phyloP scores from a whole-genome alignment of 2,797 vertebrate species.

The Emys orbicularis region DNA sequence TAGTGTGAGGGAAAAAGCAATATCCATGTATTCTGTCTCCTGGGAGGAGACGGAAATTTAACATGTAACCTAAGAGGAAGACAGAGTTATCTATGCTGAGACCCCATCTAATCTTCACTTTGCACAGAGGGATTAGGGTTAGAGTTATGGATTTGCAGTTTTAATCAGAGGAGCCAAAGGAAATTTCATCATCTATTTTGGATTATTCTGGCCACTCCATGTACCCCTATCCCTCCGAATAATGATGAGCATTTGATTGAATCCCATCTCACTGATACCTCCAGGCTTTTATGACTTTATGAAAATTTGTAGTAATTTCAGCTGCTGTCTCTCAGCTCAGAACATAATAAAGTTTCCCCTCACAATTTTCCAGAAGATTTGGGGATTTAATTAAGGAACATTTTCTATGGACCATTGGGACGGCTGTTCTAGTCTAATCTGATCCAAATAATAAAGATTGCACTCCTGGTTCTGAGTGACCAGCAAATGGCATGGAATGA shows the following conservation, averaged over 20 bases:
- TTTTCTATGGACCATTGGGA: background rate
- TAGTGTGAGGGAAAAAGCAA: conserved; percentile 50
- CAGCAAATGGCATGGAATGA: background rate
- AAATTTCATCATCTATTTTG: conserved; percentile 53
- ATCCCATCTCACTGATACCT: conserved; percentile 48
- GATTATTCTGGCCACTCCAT: conserved; percentile 7
- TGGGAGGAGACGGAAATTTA: conserved; percentile 69
- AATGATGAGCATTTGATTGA: background rate
- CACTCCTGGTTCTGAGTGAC: background rate
- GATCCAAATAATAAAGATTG: background rate
- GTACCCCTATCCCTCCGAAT: conserved; percentile 32
- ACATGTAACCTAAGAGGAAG: conserved; percentile 33
- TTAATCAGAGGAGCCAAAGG: conserved; percentile 61
- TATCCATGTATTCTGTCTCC: background rate
- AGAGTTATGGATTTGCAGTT: conserved; percentile 56
- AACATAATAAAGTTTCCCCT: background rate
- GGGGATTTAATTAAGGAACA: background rate
- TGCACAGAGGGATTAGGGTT: conserved; percentile 59
- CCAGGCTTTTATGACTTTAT: conserved; percentile 20
- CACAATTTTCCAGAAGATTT: background rate
- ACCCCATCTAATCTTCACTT: conserved; percentile 61
- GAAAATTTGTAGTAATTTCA: conserved; percentile 35
- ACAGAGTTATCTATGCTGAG: conserved; percentile 19
- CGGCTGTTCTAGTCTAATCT: background rate
- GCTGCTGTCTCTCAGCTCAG: background rate